phyloP scores from a whole-genome alignment of 2,888 invertebrate species.

The Cataglyphis altisquamis region DNA sequence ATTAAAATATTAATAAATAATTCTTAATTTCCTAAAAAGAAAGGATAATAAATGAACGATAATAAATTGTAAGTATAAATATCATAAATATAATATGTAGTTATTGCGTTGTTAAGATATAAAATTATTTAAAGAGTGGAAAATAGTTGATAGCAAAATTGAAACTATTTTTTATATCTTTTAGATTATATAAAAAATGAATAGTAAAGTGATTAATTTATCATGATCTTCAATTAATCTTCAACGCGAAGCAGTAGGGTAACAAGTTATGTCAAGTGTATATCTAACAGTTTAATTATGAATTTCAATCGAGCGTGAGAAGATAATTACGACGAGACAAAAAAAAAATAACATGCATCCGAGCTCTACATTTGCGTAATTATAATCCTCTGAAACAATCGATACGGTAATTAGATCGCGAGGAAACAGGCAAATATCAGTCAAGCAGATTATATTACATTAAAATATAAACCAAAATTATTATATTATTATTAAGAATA shows the following conservation, averaged over 20 bases:
- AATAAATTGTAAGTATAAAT: not conserved
- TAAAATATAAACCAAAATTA: conserved; percentile 27
- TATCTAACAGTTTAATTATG: conserved; percentile 45
- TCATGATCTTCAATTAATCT: conserved; percentile 34
- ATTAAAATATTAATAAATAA: not conserved
- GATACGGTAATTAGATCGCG: conserved; percentile 64
- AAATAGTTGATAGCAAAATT: not conserved
- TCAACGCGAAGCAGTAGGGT: conserved; percentile 7
- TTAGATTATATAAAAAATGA: not conserved
- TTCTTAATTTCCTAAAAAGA: not conserved
- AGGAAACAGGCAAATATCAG: conserved; percentile 53
- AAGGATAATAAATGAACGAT: not conserved
- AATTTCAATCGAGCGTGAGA: conserved; percentile 52
- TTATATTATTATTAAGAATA: not conserved
- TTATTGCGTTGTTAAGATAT: not conserved
- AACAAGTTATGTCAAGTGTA: conserved; percentile 37
- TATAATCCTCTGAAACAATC: conserved; percentile 28
- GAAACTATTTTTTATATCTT: not conserved
- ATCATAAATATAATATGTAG: not conserved
- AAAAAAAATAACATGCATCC: conserved; percentile 33
- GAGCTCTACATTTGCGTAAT: conserved; percentile 33
- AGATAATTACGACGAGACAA: conserved; percentile 46
- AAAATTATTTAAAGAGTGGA: not conserved
- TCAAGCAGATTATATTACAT: conserved; percentile 26
- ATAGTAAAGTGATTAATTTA: conserved; percentile 31